Percentiles rank a stretch among this genome's conserved stretches.
Conservation (phyloP, 1,140 invertebrate species). For the Probaryconus sp. region DNA sequence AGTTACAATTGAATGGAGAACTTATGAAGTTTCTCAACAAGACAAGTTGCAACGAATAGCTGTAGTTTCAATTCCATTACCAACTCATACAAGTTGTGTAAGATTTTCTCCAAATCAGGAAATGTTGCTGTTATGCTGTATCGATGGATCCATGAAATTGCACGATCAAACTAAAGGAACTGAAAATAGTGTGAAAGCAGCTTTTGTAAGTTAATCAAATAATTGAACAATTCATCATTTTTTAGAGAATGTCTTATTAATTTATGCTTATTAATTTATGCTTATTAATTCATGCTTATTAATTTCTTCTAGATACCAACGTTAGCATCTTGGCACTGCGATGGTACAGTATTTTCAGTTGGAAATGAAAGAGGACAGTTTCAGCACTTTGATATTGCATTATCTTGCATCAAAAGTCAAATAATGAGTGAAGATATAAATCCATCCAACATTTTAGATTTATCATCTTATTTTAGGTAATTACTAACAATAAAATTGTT, state of each 20-base stretch:
- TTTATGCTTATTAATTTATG: no score
- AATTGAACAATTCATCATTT: not conserved
- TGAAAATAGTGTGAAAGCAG: slow-evolving; percentile 81
- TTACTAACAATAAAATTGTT: not conserved
- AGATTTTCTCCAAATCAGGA: slow-evolving; percentile 85
- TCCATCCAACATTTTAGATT: slow-evolving; percentile 82
- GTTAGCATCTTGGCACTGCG: slow-evolving; percentile 85
- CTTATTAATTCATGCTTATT: slow-evolving; percentile 42
- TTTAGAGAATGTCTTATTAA: slow-evolving; percentile 16
- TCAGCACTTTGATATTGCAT: slow-evolving; percentile 87
- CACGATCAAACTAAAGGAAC: slow-evolving; percentile 82
- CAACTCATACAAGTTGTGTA: slow-evolving; percentile 84
- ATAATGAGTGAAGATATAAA: slow-evolving; percentile 83
- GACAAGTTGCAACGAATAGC: slow-evolving; percentile 83
- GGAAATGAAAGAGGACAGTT: slow-evolving; percentile 86
- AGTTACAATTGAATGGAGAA: slow-evolving; percentile 86
- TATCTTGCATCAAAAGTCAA: slow-evolving; percentile 84
- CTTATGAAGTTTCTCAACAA: slow-evolving; percentile 83
- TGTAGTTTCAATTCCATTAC: slow-evolving; percentile 84
- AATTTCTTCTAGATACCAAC: slow-evolving; percentile 82
- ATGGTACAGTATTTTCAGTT: slow-evolving; percentile 83
- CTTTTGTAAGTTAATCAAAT: slow-evolving; percentile 79
- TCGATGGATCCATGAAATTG: slow-evolving; percentile 87
- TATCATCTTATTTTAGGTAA: slow-evolving; percentile 85
- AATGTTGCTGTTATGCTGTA: slow-evolving; percentile 85